Percentiles rank a stretch among this genome's conserved stretches.
Evolutionary conservation across 92 coral and sea anemone species (phyloP).

Genomic region (Porites cylindrica): DNA sequence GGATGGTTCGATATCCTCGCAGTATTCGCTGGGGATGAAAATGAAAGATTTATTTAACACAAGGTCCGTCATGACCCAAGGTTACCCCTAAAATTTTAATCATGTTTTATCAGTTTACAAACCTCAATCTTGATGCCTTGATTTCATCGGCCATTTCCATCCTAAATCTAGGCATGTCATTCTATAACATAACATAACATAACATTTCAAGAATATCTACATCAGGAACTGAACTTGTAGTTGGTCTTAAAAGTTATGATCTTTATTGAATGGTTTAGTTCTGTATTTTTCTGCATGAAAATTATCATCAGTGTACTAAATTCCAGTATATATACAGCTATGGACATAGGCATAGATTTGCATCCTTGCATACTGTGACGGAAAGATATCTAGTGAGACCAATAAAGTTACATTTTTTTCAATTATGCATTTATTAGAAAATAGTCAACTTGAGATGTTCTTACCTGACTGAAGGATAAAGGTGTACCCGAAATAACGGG

Average conservation of each 20-base stretch:
- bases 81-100: no score
- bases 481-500: neutral
- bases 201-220: neutral
- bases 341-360: no score
- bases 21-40: no score
- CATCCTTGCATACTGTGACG: no score
- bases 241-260: no score
- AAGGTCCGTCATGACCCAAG: no score
- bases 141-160: slow-evolving; percentile 8
- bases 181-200: neutral
- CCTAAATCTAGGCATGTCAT: neutral
- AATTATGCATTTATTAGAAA: neutral
- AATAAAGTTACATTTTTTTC: neutral
- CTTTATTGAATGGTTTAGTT: no score
- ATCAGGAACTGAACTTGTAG: neutral
- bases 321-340: no score
- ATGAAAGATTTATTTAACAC: no score
- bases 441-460: neutral
- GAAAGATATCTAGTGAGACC: neutral
- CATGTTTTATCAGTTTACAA: neutral
- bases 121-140: neutral
- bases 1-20: no score
- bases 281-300: no score
- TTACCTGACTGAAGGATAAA: slow-evolving; percentile 10
- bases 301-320: no score